Percentiles rank a stretch among this genome's conserved stretches.
Evolutionary conservation across 1,140 invertebrate genomes (phyloP).

Genomic region (Cataglyphis hispanica): DNA sequence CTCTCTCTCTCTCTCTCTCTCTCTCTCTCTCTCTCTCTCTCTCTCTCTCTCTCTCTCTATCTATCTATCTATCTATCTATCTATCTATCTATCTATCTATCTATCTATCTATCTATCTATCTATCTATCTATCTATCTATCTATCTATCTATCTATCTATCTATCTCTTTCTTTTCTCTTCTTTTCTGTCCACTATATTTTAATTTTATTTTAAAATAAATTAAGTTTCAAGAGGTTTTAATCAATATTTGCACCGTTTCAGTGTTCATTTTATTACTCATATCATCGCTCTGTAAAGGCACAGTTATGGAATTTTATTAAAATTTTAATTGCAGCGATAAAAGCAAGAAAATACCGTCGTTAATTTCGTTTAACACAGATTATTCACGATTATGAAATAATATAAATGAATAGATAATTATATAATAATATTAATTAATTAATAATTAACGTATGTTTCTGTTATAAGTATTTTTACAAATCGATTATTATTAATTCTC

Average conservation of each 20-base stretch:
- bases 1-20: neutral
- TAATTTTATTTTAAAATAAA: constrained; percentile 51
- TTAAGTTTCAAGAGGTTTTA: constrained; percentile 20
- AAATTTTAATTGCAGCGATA: constrained; percentile 15
- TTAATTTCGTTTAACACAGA: neutral
- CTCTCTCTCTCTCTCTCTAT: neutral
- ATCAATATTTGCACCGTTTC: constrained; percentile 26
- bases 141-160: neutral
- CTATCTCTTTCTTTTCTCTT: neutral
- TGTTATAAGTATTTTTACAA: neutral
- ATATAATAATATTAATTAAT: neutral
- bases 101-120: too few relatives aligned
- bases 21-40: neutral
- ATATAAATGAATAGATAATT: neutral
- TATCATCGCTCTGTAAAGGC: neutral
- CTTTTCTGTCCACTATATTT: neutral
- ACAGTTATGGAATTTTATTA: constrained; percentile 9
- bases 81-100: too few relatives aligned
- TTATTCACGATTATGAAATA: neutral
- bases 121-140: too few relatives aligned
- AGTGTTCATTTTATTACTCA: constrained; percentile 26
- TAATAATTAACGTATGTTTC: neutral
- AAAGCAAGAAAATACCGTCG: neutral
- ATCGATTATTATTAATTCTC: neutral
- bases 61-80: too few relatives aligned